These are phyloP conservation scores for Nematopogon swammerdamellus DNA, from an alignment of 2,888 invertebrate genomes.

Conservation along the genomic window DNA sequence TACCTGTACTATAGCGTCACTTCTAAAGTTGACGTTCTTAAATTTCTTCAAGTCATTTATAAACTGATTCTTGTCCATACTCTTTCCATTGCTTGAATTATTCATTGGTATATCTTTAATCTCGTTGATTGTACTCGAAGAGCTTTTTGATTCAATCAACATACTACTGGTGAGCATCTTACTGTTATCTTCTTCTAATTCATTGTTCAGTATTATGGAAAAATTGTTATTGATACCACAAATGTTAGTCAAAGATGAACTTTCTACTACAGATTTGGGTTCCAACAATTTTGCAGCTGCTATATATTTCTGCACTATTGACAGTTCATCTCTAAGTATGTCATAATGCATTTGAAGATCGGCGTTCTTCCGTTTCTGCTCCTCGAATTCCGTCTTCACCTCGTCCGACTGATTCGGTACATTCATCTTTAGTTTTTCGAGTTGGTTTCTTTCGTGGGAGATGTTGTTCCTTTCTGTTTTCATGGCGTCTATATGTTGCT, in stretches of 20 bases:
- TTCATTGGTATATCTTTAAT: not conserved
- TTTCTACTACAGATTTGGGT: conserved; percentile 25
- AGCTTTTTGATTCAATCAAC: not conserved
- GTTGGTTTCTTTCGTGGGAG: conserved; percentile 22
- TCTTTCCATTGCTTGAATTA: not conserved
- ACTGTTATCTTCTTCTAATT: conserved; percentile 15
- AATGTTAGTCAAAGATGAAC: conserved; percentile 23
- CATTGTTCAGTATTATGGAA: conserved; percentile 25
- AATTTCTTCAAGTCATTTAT: conserved; percentile 39
- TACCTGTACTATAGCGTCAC: not conserved
- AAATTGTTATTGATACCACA: conserved; percentile 13
- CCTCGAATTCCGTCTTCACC: conserved; percentile 11
- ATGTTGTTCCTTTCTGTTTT: conserved; percentile 30
- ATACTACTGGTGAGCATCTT: not conserved
- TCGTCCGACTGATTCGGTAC: conserved; percentile 7
- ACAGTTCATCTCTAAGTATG: conserved; percentile 26
- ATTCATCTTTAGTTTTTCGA: conserved; percentile 17
- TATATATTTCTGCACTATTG: conserved; percentile 24
- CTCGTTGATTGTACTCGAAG: not conserved
- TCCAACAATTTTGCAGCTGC: conserved; percentile 18
- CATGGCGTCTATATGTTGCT: conserved; percentile 26
- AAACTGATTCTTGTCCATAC: conserved; percentile 13
- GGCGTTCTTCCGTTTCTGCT: conserved; percentile 15
- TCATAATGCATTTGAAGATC: conserved; percentile 24
- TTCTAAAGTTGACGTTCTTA: conserved; percentile 30